Percentiles rank a stretch among this genome's conserved stretches.
Conservation (phyloP, 2,113 vertebrate genomes). For the Nerophis lumbriciformis region DNA sequence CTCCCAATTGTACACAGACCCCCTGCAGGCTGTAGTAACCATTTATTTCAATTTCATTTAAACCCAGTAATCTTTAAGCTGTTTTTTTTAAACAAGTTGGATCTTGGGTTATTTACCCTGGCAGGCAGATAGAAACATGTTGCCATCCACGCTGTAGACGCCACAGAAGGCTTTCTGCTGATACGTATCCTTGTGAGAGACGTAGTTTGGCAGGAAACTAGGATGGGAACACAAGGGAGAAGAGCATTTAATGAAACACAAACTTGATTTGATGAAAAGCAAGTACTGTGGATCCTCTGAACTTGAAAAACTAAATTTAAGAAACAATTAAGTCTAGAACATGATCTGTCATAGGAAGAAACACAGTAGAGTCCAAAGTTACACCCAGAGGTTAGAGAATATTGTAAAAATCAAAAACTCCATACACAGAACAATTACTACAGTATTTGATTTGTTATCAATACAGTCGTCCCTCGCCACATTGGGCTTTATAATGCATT, state of each 20-base stretch:
- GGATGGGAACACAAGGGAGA: constrained; percentile 20
- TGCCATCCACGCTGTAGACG: constrained; percentile 82
- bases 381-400: too few species aligned
- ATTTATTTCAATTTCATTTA: neutral
- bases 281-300: too few species aligned
- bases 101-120: constrained; percentile 74
- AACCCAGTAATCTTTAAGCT: neutral
- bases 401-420: too few species aligned
- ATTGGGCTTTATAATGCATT: too few species aligned
- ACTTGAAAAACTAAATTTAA: too few species aligned
- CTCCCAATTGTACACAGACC: neutral
- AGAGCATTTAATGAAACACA: neutral
- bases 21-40: neutral
- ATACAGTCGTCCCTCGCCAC: too few species aligned
- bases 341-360: too few species aligned
- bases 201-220: constrained; percentile 87
- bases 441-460: too few species aligned
- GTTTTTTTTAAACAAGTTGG: constrained; percentile 6
- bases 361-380: too few species aligned
- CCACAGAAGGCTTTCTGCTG: constrained; percentile 91
- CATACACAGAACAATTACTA: too few species aligned
- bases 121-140: constrained; percentile 86
- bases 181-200: constrained; percentile 80
- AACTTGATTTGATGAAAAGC: too few species aligned
- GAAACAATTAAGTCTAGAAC: too few species aligned